phyloP scores from a whole-genome alignment of 2,113 vertebrate species.

The Dermatemys mawii region DNA sequence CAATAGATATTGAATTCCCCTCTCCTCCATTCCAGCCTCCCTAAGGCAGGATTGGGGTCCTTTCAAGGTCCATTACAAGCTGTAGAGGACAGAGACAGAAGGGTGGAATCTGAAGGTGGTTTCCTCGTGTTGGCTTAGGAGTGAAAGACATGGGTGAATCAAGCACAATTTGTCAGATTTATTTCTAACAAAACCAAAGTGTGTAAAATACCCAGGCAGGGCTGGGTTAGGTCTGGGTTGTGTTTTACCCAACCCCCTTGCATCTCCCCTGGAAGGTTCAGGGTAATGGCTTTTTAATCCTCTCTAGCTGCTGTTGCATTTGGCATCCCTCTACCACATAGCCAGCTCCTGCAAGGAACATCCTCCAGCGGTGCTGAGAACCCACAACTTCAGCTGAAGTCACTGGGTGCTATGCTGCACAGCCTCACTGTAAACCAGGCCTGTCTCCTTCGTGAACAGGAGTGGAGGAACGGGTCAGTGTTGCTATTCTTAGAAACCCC shows the following conservation, averaged over 20 bases:
- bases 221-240: neutral
- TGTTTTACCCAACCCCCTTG: neutral
- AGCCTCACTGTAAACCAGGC: neutral
- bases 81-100: neutral
- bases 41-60: neutral
- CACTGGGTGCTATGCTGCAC: neutral
- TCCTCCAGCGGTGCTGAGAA: neutral
- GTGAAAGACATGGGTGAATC: neutral
- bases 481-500: neutral
- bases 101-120: neutral
- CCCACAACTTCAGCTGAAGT: neutral
- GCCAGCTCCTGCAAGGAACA: neutral
- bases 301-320: neutral
- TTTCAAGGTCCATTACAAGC: neutral
- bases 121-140: neutral
- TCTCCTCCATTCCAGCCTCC: neutral
- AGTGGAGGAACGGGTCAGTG: too few relatives aligned
- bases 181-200: neutral
- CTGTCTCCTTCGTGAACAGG: fast-evolving
- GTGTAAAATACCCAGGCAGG: neutral
- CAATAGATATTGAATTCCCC: neutral
- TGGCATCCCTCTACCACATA: neutral
- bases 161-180: neutral
- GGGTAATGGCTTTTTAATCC: neutral
- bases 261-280: neutral